Evolutionary conservation across 2,888 invertebrate genomes (phyloP).

Genomic region (Apamea crenata): DNA sequence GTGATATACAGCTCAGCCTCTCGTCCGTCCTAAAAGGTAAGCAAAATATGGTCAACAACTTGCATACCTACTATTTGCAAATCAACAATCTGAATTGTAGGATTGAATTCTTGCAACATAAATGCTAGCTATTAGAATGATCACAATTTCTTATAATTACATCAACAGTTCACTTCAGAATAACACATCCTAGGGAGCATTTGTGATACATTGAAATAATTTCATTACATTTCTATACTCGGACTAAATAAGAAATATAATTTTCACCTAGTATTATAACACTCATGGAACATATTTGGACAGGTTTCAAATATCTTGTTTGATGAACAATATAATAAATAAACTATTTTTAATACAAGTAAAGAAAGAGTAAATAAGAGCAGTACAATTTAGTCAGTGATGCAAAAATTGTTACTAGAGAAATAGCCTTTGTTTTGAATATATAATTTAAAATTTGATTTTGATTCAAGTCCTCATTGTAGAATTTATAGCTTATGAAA

Average conservation of each 20-base stretch:
- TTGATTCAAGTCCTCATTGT: conserved; percentile 15
- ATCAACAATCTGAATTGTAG: conserved; percentile 14
- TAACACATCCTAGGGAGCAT: conserved; percentile 26
- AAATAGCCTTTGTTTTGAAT: conserved; percentile 39
- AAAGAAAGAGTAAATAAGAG: conserved; percentile 13
- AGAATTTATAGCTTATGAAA: conserved; percentile 23
- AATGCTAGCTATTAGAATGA: conserved; percentile 6
- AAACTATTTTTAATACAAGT: conserved; percentile 6
- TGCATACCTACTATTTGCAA: conserved; percentile 10
- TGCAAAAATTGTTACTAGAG: conserved; percentile 48
- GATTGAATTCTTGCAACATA: conserved; percentile 17
- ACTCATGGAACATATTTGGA: conserved; percentile 57
- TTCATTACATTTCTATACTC: conserved; percentile 18
- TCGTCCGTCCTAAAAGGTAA: conserved; percentile 90
- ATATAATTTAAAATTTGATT: conserved; percentile 17
- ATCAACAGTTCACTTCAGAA: conserved; percentile 17
- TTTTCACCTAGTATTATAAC: conserved; percentile 64
- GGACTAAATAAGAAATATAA: conserved; percentile 38
- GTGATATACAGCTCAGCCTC: conserved; percentile 91
- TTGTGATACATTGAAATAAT: conserved; percentile 22
- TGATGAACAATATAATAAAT: conserved; percentile 12
- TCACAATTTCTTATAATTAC: conserved; percentile 12
- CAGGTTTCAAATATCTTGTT: conserved; percentile 25
- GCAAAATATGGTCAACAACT: conserved; percentile 19
- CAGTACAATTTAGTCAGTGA: conserved; percentile 46